phyloP scores from a whole-genome alignment of 2,113 vertebrate species.

The Tetraodon nigroviridis region DNA sequence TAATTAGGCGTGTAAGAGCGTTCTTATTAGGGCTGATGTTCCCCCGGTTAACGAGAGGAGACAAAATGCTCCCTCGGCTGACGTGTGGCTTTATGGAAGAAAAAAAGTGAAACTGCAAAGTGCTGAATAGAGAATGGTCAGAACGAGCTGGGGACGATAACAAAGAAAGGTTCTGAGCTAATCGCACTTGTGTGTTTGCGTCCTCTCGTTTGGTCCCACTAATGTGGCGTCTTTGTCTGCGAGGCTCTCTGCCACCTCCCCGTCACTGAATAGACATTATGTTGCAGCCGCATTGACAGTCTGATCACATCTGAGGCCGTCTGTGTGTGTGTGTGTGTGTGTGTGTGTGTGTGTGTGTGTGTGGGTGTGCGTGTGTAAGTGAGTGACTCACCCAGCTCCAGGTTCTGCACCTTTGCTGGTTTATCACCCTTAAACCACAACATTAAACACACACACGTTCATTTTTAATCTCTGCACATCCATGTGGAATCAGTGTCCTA shows the following conservation, averaged over 20 bases:
- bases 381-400: slow-evolving; percentile 46
- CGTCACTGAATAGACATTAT: slow-evolving; percentile 71
- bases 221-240: slow-evolving; percentile 44
- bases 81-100: slow-evolving; percentile 40
- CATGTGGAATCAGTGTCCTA: not conserved
- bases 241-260: slow-evolving; percentile 38
- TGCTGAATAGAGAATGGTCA: slow-evolving; percentile 21
- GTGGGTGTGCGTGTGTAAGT: slow-evolving; percentile 29
- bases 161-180: slow-evolving; percentile 25
- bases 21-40: slow-evolving; percentile 68
- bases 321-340: slow-evolving; percentile 30
- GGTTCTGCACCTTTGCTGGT: slow-evolving; percentile 54
- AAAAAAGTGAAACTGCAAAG: slow-evolving; percentile 27
- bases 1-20: slow-evolving; percentile 73
- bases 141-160: slow-evolving; percentile 30
- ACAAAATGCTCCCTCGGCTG: slow-evolving; percentile 49
- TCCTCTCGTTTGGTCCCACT: slow-evolving; percentile 32
- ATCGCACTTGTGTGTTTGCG: slow-evolving; percentile 31
- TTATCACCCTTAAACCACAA: slow-evolving; percentile 44
- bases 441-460: slow-evolving; percentile 8
- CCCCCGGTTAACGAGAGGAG: slow-evolving; percentile 45
- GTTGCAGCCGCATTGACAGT: slow-evolving; percentile 67
- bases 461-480: slow-evolving; percentile 17
- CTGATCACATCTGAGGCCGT: slow-evolving; percentile 68
- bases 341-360: slow-evolving; percentile 26